Conservation (phyloP, 2,888 invertebrate species). For the Belgica antarctica region DNA sequence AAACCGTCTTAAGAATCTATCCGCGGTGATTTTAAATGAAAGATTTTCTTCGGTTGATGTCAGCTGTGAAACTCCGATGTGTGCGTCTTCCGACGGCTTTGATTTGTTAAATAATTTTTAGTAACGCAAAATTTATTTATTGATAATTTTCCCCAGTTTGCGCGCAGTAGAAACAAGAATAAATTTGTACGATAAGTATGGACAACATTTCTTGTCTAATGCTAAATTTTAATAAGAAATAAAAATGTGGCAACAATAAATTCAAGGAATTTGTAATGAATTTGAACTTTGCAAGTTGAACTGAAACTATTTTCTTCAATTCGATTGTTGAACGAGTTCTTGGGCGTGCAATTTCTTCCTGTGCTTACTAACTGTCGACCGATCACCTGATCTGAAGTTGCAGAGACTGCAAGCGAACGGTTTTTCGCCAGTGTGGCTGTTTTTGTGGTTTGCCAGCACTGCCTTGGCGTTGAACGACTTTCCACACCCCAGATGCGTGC, state of each 20-base stretch:
- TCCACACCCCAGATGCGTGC: background rate
- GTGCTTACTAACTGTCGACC: no score
- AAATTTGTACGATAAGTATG: slow-evolving; percentile 11
- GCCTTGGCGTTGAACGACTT: background rate
- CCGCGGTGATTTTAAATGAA: no score
- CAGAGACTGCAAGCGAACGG: no score
- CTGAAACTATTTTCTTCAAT: no score
- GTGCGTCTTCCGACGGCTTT: background rate
- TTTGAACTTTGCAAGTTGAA: no score
- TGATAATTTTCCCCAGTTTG: slow-evolving; percentile 1
- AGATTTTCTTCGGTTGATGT: no score
- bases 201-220: background rate
- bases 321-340: no score
- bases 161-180: background rate
- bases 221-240: background rate
- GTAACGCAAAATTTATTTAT: background rate
- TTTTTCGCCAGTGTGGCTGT: slow-evolving; percentile 4
- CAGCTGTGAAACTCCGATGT: no score
- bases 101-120: background rate
- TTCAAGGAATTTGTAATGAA: no score
- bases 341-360: no score
- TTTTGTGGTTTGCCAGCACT: background rate
- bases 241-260: background rate
- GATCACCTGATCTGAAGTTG: no score
- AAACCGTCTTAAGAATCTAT: no score